A percentile compares a stretch with the other conserved stretches of the same genome.
Evolutionary conservation across 2,888 invertebrate genomes (phyloP).

Genomic region (Xestia c-nigrum): DNA sequence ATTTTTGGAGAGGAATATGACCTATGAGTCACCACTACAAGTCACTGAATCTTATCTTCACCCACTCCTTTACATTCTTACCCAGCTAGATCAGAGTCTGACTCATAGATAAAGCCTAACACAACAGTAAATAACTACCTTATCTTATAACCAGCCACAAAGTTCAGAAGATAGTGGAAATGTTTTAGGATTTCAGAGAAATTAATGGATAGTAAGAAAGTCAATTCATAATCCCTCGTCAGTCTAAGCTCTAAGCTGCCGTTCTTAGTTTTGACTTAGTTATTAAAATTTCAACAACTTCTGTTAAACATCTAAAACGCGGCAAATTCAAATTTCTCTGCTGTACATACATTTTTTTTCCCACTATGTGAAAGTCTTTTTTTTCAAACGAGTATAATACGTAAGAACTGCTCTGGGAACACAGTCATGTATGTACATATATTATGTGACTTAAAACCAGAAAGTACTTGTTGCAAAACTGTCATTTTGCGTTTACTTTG

Average conservation of each 20-base stretch:
- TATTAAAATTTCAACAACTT: constrained; percentile 22
- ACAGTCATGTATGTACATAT: background rate
- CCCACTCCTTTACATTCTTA: background rate
- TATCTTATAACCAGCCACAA: background rate
- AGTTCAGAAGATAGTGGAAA: background rate
- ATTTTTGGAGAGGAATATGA: background rate
- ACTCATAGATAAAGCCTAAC: background rate
- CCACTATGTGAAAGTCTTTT: constrained; percentile 16
- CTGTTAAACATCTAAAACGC: background rate
- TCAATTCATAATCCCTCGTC: background rate
- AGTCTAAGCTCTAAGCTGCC: background rate
- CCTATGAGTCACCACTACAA: background rate
- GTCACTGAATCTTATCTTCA: background rate
- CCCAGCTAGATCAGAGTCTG: background rate
- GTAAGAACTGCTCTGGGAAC: background rate
- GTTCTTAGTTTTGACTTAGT: background rate
- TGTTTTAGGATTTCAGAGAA: background rate
- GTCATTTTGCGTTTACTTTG: background rate
- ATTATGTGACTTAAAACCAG: background rate
- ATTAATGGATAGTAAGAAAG: background rate
- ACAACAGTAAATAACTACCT: background rate
- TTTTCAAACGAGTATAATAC: background rate
- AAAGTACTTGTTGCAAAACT: background rate
- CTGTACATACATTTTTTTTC: constrained; percentile 14
- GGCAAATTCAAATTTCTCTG: constrained; percentile 1